Evolutionary conservation across 1,140 invertebrate genomes (phyloP), one percentile per base, ranked within the genome.

Genomic region (Limonius californicus): DNA sequence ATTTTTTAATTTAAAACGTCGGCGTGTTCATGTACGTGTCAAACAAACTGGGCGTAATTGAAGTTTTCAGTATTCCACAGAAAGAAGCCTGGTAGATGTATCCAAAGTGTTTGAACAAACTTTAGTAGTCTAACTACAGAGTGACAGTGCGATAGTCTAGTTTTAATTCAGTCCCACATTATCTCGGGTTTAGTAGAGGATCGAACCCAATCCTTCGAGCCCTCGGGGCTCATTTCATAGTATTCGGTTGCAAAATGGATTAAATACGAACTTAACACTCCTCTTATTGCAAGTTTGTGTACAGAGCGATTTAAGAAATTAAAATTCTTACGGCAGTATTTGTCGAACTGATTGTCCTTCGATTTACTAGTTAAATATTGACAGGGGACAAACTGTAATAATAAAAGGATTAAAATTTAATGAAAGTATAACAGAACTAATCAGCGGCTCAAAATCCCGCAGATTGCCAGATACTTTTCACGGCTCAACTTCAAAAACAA

Each of bases 161-260:
- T 62, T 62, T 62, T 62, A 62, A 62, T 62, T 57, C 60, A 62
- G 60, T 62, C 54, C 60, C 60, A 54, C 60, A 62, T 62, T 62
- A 62, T 62, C 60, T 62, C 54, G 50, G 60, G 60, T 62, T 45
- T 62, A 45, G 42, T 45, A 45, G 43, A 56, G 60, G 54, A 62
- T 62, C 55, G 60, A 62, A 62, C 60, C 54, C 60, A 62, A 62
- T 62, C 54, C 60, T 56, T 62, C 35, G 45, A 62, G 53, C 61
- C 61, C 61, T 57, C 55, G 55, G 35, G 61, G 56, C 55, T 62
- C 61, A 57, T 57, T 55, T 58, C 50, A 47, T 57, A 47, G 56
- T 45, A 57, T 62, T 55, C 39, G 32, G 53, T 57, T 62, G 43
- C 61, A 62, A 43, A 57, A 62, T 62, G 53, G 61, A 62, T 62